Base-by-base conservation (phyloP, 2,797 vertebrate species). In the Cichlasoma orientale region DNA sequence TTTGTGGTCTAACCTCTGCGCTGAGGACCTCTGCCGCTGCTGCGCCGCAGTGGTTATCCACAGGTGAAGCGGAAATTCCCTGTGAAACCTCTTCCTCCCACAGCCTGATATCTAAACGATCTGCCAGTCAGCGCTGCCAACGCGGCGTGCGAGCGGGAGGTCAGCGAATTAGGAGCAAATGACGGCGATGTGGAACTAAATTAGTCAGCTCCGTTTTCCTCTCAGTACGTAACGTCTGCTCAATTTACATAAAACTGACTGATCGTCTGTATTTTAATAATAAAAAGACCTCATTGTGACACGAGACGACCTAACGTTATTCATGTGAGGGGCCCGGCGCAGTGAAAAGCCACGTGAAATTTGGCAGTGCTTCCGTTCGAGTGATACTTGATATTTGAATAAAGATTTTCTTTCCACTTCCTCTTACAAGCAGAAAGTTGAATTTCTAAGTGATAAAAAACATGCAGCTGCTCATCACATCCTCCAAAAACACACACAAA, bases 81-180 rank as follows among this genome's bases (percentile, higher is more conserved):
- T 21, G 1, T 56, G 41, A 68, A 71, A 12, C 9, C 3, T 75
- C 44, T 56, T 84, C 68, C 61, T 72, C 18, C 69, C 44, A 27
- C 47, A 9, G 53, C 56, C 53, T 79, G 78, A 79, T 83, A 78
- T 86, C 66, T 61, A 74, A 82, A 71, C 75, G 57, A 29, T 70
- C 31, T 59, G 57, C 81, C 70, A 7, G 50, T 57, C 44, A 36
- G 23, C 5, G 3, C 13, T 72, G 63, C 73, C 80, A 74, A 12
- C 29, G 13, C 74, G 13, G 77, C 77, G 56, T 83, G 84, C 75
- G 83, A 79, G 66, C 59, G 47, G 70, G 13, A 44, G 54, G 29
- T 68, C 63, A 33, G 6, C 52, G 47, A 85, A 74, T 79, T 70
- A 59, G 52, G 27, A 78, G 56, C 18, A 74, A 70, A 78, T 79